Base-by-base conservation (phyloP, 2,797 vertebrate genomes). In the Taeniopygia guttata region DNA sequence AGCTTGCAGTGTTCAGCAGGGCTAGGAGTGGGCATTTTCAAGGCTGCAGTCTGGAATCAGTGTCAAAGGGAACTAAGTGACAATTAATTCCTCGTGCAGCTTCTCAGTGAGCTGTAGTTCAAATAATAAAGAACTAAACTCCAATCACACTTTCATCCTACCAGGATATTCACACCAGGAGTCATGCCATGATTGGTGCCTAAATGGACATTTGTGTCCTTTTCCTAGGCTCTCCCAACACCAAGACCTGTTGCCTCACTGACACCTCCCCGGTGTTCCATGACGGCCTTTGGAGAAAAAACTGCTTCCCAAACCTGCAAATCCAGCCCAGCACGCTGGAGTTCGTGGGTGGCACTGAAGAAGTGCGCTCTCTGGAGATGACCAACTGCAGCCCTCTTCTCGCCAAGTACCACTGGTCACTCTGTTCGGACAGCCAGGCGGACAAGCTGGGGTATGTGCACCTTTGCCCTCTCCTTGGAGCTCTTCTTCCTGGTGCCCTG, bases 181-280 rank as follows among this genome's bases (percentile, higher is more conserved):
- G 29, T n/a, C 23, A 7, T 5, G 4, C 43, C 8, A 10, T 43
- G 20, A 25, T 5, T 38, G 20, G n/a, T 58, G 26, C 78, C 66
- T 91, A 15, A 67, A 43, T 59, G 87, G 23, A 1, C 55, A 7
- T 63, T 86, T 82, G 34, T 90, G 29, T 77, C 10, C 0, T 89
- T 52, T 84, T 38, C 87, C 25, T 69, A 99, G 99, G 99, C 51
- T 99, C 99, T 95, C 98, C 98, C 67, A 62, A 36, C n/a, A 98
- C 97, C 13, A 49, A 97, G 60, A 95, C 86, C 2, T 99, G 98
- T 88, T 96, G 96, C 42, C 98, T 99, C 79, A 98, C 68, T 89
- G 99, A 99, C 89, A 98, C 98, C 5, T 98, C 38, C 38, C 11
- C 11, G 38, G 38, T 38, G 38, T 38, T 11, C 38, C 38, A 10